Percentiles rank a stretch among this genome's conserved stretches.
Conservation (phyloP, 2,888 invertebrate genomes). For the Mythimna pallens region DNA sequence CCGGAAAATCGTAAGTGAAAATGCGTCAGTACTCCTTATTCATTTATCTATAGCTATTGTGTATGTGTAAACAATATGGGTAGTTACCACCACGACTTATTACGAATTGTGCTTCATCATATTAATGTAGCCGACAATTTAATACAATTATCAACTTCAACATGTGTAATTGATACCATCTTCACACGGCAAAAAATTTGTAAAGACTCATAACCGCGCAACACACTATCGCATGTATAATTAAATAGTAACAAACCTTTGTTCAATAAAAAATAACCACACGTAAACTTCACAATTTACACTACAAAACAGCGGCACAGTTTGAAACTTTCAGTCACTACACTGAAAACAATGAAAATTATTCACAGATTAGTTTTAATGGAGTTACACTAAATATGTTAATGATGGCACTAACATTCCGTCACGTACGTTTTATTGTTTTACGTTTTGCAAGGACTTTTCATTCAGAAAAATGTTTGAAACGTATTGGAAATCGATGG, state of each 20-base stretch:
- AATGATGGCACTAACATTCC: slow-evolving; percentile 64
- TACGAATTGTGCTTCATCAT: slow-evolving; percentile 28
- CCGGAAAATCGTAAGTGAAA: slow-evolving; percentile 67
- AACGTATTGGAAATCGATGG: slow-evolving; percentile 79
- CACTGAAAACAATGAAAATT: slow-evolving; percentile 65
- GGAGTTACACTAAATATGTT: slow-evolving; percentile 52
- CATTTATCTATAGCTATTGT: slow-evolving; percentile 33
- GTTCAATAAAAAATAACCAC: slow-evolving; percentile 42
- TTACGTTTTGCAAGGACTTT: slow-evolving; percentile 79
- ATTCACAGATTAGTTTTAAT: slow-evolving; percentile 57
- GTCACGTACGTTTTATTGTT: slow-evolving; percentile 51
- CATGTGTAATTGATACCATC: slow-evolving; percentile 55
- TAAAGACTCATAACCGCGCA: slow-evolving; percentile 39
- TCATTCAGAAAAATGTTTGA: slow-evolving; percentile 87
- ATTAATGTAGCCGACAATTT: slow-evolving; percentile 27
- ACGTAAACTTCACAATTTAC: slow-evolving; percentile 58
- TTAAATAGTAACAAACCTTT: slow-evolving; percentile 64
- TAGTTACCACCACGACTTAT: not conserved
- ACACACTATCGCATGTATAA: slow-evolving; percentile 43
- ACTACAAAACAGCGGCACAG: slow-evolving; percentile 54
- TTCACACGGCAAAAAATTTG: slow-evolving; percentile 45
- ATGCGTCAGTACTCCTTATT: slow-evolving; percentile 64
- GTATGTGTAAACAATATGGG: slow-evolving; percentile 2
- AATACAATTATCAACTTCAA: slow-evolving; percentile 43
- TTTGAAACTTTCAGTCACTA: slow-evolving; percentile 65